Evolutionary conservation across 2,797 vertebrate genomes (phyloP), one percentile per base, ranked within the genome.

Genomic region (Toxotes lorentzi): DNA sequence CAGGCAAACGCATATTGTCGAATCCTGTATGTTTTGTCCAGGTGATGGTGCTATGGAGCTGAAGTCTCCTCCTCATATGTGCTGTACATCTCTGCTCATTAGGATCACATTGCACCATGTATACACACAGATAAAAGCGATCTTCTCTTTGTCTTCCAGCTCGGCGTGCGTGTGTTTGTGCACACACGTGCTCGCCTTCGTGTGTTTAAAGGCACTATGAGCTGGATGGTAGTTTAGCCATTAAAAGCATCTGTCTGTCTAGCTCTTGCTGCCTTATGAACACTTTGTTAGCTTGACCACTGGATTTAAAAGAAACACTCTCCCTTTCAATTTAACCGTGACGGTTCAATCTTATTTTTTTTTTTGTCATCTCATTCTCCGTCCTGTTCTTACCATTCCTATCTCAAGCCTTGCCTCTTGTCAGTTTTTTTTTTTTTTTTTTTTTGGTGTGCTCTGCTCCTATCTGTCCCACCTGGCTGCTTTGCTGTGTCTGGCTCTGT

Each of bases 401-500:
- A 68, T 75, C 61, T 87, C 80, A 76, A 63, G 69, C 73, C 60
- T 65, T 24, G 59, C 76, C 67, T 86, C 83, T 71, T 86, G 88
- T 86, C 80, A 82, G 7, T 70, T 79, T 77, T 71, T 53, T 69
- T 30, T 30, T 30, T 30, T 30, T 30, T 30, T 30, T 30, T 1
- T 30, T 30, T 30, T 30, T 57, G 45, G 12, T 10, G 12, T 62
- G 51, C 50, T 75, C 68, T 73, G 48, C 59, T 84, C 68, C 81
- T 70, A 66, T 78, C 70, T 68, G 65, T 61, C 56, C 53, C 27
- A 27, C 59, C 40, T 19, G 72, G 58, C 84, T 90, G 90, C 92
- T 91, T 92, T 92, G 91, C 91, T 88, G 83, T 88, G 82, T 91
- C 91, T 95, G 96, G 95, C 95, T 96, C 95, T 97, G 97, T 98